Evolutionary conservation across 2,113 vertebrate species (phyloP).

Genomic region (Gopherus flavomarginatus): DNA sequence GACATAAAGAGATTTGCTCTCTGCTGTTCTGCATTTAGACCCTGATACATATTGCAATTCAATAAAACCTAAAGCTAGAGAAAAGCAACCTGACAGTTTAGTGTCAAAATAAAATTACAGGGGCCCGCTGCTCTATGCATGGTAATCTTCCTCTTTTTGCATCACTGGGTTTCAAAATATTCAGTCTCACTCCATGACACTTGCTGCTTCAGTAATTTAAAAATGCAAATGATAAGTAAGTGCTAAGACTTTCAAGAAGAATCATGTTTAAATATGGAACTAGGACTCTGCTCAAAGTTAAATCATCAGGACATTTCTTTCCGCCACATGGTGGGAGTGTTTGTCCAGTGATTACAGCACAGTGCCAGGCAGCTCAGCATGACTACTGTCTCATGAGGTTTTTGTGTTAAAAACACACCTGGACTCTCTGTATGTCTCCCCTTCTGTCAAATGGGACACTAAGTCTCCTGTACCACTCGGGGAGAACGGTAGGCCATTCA

Average conservation of each 20-base stretch:
- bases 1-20: background rate
- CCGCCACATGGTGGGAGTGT: conserved; percentile 11
- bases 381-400: too few relatives aligned
- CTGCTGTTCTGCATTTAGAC: background rate
- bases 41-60: background rate
- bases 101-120: conserved; percentile 22
- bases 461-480: background rate
- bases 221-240: background rate
- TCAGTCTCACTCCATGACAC: background rate
- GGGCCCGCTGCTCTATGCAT: background rate
- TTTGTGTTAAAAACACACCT: background rate
- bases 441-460: background rate
- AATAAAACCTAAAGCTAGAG: background rate
- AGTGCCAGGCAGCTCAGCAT: too few relatives aligned
- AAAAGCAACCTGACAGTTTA: background rate
- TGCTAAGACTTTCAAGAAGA: background rate
- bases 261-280: background rate
- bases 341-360: background rate
- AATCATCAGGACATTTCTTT: background rate
- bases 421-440: too few relatives aligned
- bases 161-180: background rate
- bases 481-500: background rate
- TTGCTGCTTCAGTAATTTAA: background rate
- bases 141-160: conserved; percentile 25
- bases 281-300: background rate